phyloP scores from a whole-genome alignment of 1,140 invertebrate species.

The Ectropis grisescens region DNA sequence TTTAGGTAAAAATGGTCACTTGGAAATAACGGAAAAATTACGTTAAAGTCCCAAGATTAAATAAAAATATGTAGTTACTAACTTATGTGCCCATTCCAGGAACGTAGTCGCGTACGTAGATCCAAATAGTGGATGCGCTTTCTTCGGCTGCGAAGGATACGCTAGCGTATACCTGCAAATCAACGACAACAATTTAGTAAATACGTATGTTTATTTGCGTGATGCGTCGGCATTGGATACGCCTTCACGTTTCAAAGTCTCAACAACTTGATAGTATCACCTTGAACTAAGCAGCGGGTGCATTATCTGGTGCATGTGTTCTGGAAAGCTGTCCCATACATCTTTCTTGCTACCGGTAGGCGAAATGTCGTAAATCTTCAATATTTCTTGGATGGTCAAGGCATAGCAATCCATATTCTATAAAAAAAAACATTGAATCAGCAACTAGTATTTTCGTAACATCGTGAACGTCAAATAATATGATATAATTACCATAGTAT shows the following conservation, averaged over 20 bases:
- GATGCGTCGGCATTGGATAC: too few relatives aligned
- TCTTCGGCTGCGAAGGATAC: conserved; percentile 56
- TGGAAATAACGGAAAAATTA: too few relatives aligned
- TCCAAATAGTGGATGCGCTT: conserved; percentile 74
- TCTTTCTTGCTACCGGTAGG: conserved; percentile 72
- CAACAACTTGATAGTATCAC: too few relatives aligned
- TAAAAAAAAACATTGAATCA: too few relatives aligned
- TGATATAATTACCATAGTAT: conserved; percentile 75
- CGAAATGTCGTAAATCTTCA: conserved; percentile 78
- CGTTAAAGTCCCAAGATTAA: too few relatives aligned
- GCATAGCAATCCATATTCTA: conserved; percentile 79
- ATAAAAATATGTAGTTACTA: too few relatives aligned
- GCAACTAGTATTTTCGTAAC: too few relatives aligned
- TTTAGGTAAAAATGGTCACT: too few relatives aligned
- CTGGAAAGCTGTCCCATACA: conserved; percentile 77
- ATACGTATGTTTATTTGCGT: too few relatives aligned
- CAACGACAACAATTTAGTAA: too few relatives aligned
- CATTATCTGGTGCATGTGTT: conserved; percentile 79
- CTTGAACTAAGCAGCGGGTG: conserved; percentile 78
- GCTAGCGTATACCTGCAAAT: conserved; percentile 54
- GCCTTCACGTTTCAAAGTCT: too few relatives aligned
- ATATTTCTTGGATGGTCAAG: conserved; percentile 82
- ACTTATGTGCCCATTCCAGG: conserved; percentile 81
- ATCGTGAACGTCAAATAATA: too few relatives aligned
- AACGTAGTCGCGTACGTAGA: conserved; percentile 75